These are phyloP conservation scores for Idaea dimidiata DNA, from an alignment of 2,888 invertebrate species.

Conservation along the genomic window DNA sequence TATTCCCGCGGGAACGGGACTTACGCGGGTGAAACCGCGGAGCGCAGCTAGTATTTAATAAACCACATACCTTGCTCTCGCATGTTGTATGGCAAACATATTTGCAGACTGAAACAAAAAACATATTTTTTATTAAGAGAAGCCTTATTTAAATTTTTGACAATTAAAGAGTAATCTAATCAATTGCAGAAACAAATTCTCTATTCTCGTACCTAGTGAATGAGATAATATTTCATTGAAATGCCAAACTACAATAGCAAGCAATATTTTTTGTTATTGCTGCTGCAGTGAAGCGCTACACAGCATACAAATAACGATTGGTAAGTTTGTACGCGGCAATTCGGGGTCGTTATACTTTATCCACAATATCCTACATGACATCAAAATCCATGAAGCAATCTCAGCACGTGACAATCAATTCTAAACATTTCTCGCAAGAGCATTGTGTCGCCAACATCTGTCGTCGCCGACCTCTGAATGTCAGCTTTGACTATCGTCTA, in stretches of 20 bases:
- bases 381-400: slow-evolving; percentile 2
- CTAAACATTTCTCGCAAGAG: slow-evolving; percentile 2
- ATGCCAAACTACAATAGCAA: neutral
- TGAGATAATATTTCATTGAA: neutral
- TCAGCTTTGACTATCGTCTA: neutral
- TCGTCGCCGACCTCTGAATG: slow-evolving; percentile 5
- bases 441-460: slow-evolving; percentile 5
- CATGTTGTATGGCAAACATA: slow-evolving; percentile 89
- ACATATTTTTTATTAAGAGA: too few species aligned
- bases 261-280: neutral
- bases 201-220: too few species aligned
- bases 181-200: neutral
- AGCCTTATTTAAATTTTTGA: too few species aligned
- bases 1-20: too few species aligned
- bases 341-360: neutral
- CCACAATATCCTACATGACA: neutral
- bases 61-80: slow-evolving; percentile 86
- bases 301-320: neutral
- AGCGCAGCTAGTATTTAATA: too few species aligned
- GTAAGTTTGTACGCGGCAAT: neutral
- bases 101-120: slow-evolving; percentile 88
- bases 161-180: slow-evolving; percentile 10
- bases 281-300: neutral
- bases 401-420: slow-evolving; percentile 4
- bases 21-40: too few species aligned